Conservation (phyloP, 1,140 invertebrate genomes). For the Panulirus ornatus region DNA sequence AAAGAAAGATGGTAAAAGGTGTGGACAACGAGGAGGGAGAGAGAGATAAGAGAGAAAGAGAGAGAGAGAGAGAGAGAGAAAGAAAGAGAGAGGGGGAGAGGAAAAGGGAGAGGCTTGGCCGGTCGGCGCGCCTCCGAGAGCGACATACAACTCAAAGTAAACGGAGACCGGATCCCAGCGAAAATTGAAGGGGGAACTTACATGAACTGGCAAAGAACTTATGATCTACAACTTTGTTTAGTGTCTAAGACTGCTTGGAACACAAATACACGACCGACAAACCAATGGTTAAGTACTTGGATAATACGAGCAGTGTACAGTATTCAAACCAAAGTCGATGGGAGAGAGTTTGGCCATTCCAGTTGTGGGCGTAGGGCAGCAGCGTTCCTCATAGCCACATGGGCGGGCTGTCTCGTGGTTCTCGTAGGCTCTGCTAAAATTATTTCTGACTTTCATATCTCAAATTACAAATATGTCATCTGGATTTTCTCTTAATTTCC, state of each 20-base stretch:
- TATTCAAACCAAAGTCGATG: constrained; percentile 76
- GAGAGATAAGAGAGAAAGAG: neutral
- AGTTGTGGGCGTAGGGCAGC: constrained; percentile 63
- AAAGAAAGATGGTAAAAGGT: neutral
- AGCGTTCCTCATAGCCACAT: neutral
- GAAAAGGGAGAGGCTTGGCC: constrained; percentile 21
- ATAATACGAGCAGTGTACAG: constrained; percentile 74
- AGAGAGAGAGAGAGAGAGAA: neutral
- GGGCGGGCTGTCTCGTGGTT: constrained; percentile 23
- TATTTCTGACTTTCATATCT: constrained; percentile 25
- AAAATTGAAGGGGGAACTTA: constrained; percentile 54
- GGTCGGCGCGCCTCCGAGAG: constrained; percentile 28
- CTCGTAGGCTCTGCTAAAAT: constrained; percentile 36
- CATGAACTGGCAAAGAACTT: constrained; percentile 64
- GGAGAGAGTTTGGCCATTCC: constrained; percentile 77
- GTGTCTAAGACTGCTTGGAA: constrained; percentile 67
- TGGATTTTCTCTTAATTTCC: constrained; percentile 21
- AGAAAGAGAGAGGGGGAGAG: constrained; percentile 32
- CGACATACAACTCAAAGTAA: constrained; percentile 48
- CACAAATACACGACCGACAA: constrained; percentile 75
- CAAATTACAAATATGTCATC: constrained; percentile 26
- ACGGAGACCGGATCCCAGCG: constrained; percentile 54
- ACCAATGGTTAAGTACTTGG: constrained; percentile 66
- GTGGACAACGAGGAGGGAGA: neutral
- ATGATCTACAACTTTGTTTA: constrained; percentile 57